Evolutionary conservation across 2,888 invertebrate species (phyloP).

Genomic region (Tipula lateralis): DNA sequence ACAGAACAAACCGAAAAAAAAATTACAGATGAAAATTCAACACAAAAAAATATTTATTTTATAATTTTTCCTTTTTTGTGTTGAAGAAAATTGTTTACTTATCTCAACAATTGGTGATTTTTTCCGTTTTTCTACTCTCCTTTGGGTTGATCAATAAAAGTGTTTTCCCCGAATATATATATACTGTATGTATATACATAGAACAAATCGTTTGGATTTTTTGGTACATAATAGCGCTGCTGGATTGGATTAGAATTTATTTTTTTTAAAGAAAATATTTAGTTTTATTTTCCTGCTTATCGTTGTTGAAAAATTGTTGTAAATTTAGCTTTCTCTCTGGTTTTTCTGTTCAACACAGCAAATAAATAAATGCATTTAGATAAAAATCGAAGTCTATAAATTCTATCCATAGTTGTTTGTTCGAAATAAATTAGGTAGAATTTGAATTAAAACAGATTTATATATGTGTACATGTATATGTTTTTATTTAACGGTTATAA

Average conservation of each 20-base stretch:
- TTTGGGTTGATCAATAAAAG: not conserved
- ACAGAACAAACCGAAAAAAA: not conserved
- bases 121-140: not conserved
- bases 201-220: not conserved
- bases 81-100: slow-evolving; percentile 24
- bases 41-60: slow-evolving; percentile 20
- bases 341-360: not conserved
- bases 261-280: slow-evolving; percentile 3
- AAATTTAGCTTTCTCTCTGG: not conserved
- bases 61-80: not conserved
- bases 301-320: not conserved
- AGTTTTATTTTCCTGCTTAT: not conserved
- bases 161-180: not conserved
- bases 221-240: not conserved
- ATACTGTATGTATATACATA: not conserved
- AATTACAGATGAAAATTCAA: not conserved
- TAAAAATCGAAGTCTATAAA: slow-evolving; percentile 15
- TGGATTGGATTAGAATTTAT: not conserved
- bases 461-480: not conserved
- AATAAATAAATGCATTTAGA: slow-evolving; percentile 24
- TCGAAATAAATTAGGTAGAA: slow-evolving; percentile 9
- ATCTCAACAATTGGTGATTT: slow-evolving; percentile 11
- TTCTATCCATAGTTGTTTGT: not conserved
- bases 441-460: slow-evolving; percentile 11
- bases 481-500: slow-evolving; percentile 11